Conservation (phyloP, 2,888 invertebrate genomes). For the Lycocerus yunnanus region DNA sequence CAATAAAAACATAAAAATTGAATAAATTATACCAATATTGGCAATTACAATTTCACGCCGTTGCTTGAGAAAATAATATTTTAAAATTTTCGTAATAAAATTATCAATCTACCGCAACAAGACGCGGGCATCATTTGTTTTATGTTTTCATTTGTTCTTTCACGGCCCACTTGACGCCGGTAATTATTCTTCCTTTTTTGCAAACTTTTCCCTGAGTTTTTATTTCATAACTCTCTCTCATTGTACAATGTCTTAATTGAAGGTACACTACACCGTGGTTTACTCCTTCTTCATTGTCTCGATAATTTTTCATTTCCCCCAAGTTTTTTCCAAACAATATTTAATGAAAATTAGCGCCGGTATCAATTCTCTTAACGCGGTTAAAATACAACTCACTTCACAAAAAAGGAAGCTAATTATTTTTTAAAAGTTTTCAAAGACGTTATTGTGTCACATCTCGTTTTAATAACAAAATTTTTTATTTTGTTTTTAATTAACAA, state of each 20-base stretch:
- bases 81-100: conserved; percentile 42
- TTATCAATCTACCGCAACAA: conserved; percentile 40
- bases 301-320: conserved; percentile 54
- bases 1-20: conserved; percentile 50
- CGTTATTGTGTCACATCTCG: conserved; percentile 25
- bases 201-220: conserved; percentile 38
- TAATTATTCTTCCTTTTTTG: conserved; percentile 51
- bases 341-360: conserved; percentile 54
- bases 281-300: conserved; percentile 51
- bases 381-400: conserved; percentile 43
- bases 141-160: conserved; percentile 56
- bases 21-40: conserved; percentile 52
- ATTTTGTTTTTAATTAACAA: conserved; percentile 12
- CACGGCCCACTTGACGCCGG: conserved; percentile 53
- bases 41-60: conserved; percentile 50
- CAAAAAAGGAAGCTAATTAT: conserved; percentile 48
- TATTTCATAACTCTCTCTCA: conserved; percentile 37
- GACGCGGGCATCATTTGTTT: conserved; percentile 52
- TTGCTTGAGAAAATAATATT: conserved; percentile 48
- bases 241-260: conserved; percentile 47
- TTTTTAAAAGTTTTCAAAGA: conserved; percentile 42
- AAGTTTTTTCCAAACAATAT: conserved; percentile 45
- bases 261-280: conserved; percentile 54
- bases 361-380: conserved; percentile 45
- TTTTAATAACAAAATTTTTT: conserved; percentile 14